Conservation (phyloP, 2,888 invertebrate species). For the Coenonympha glycerion region DNA sequence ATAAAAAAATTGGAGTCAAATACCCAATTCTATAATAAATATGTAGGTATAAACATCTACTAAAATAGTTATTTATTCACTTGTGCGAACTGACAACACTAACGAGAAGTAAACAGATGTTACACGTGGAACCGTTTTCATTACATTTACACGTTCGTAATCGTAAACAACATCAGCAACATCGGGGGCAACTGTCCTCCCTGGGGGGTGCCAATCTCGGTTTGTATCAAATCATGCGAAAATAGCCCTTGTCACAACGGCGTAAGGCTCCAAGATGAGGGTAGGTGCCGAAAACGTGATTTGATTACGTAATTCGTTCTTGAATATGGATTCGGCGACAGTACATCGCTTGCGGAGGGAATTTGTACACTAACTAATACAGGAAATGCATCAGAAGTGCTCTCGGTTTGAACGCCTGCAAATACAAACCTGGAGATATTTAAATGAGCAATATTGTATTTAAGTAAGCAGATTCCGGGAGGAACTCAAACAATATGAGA, state of each 20-base stretch:
- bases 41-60: too few species aligned
- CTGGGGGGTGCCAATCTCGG: slow-evolving; percentile 25
- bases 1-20: too few species aligned
- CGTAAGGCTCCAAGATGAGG: slow-evolving; percentile 14
- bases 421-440: background rate
- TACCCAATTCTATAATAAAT: too few species aligned
- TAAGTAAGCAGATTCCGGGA: too few species aligned
- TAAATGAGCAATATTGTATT: background rate
- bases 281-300: slow-evolving; percentile 20
- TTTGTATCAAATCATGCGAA: slow-evolving; percentile 16
- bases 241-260: slow-evolving; percentile 21
- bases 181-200: too few species aligned
- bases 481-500: too few species aligned
- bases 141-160: slow-evolving; percentile 28
- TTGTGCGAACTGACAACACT: slow-evolving; percentile 12
- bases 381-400: slow-evolving; percentile 15
- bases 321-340: slow-evolving; percentile 29
- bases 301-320: slow-evolving; percentile 29
- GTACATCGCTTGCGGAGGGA: slow-evolving; percentile 13
- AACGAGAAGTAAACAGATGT: slow-evolving; percentile 18
- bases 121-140: slow-evolving; percentile 19
- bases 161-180: slow-evolving; percentile 46
- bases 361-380: slow-evolving; percentile 16
- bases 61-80: background rate
- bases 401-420: background rate